Base-by-base conservation (phyloP, 2,888 invertebrate genomes). In the Microchrysa polita region DNA sequence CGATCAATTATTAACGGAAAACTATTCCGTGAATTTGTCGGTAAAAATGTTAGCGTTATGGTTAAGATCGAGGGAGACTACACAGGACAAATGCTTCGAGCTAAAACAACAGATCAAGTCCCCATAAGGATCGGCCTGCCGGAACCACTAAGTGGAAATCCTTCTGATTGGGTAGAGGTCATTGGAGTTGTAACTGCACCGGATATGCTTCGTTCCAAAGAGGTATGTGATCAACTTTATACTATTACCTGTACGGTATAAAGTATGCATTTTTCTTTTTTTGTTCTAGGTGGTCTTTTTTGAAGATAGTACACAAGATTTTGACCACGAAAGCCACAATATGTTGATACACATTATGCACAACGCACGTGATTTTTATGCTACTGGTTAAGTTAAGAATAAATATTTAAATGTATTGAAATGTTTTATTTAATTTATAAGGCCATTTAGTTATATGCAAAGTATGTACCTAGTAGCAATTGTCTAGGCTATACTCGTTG, bases 101-200 rank as follows among this genome's bases (percentile, higher is more conserved):
- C 78, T 1, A 78, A 42, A 20, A 81, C 81, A 20, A 81, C 82
- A 0, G 84, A 84, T 59, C 80, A 81, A 18, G 73, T 76, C 5
- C 75, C 77, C 7, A 76, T 84, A 10, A 79, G 80, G 1, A 80
- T 84, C 0, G 79, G 75, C 18, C 67, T 84, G 22, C 77, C 79
- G 0, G 80, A 79, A 16, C 77, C 82, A 0, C 53, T 82, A 1
- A 78, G 75, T 18, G 80, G 80, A 0, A 77, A 79, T 0, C 63
- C 79, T 1, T 81, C 81, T 0, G 79, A 80, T 69, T 84, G 85
- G 85, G 80, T 84, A 22, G 84, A 84, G 77, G 78, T 84, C 0
- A 83, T 84, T 69, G 84, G 84, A 2, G 78, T 76, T 5, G 79
- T 80, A 22, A 77, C 78, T 34, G 79, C 81, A 1, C 73, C 76